Evolutionary conservation across 2,888 invertebrate genomes (phyloP).

Genomic region (Mimas tiliae): DNA sequence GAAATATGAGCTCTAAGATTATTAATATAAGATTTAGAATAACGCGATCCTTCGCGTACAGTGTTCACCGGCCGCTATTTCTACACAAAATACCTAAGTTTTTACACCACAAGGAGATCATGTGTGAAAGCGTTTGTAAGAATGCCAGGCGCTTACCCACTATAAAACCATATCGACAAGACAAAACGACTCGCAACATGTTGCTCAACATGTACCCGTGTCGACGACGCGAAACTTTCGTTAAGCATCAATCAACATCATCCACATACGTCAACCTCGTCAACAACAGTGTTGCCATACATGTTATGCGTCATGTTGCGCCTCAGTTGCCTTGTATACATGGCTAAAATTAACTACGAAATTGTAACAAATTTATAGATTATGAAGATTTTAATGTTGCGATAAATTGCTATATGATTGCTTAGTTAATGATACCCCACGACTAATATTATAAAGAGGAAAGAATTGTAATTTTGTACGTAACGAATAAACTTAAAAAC

Average conservation of each 20-base stretch:
- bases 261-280: too few relatives aligned
- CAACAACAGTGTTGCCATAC: too few relatives aligned
- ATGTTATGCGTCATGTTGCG: not conserved
- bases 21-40: not conserved
- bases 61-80: not conserved
- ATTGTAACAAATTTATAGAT: not conserved
- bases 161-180: not conserved
- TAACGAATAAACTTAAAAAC: too few relatives aligned
- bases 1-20: not conserved
- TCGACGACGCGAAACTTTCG: not conserved
- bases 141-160: slow-evolving; percentile 8
- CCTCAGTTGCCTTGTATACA: not conserved
- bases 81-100: slow-evolving; percentile 13
- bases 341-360: not conserved
- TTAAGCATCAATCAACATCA: too few relatives aligned
- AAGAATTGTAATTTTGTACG: too few relatives aligned
- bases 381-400: not conserved
- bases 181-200: not conserved
- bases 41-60: not conserved
- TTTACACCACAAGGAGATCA: slow-evolving; percentile 4
- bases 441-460: too few relatives aligned
- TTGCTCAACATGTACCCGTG: not conserved
- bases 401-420: not conserved
- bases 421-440: too few relatives aligned
- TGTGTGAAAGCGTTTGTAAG: slow-evolving; percentile 19